Evolutionary conservation across 2,888 invertebrate genomes (phyloP).

Genomic region (Anoplius nigerrimus): DNA sequence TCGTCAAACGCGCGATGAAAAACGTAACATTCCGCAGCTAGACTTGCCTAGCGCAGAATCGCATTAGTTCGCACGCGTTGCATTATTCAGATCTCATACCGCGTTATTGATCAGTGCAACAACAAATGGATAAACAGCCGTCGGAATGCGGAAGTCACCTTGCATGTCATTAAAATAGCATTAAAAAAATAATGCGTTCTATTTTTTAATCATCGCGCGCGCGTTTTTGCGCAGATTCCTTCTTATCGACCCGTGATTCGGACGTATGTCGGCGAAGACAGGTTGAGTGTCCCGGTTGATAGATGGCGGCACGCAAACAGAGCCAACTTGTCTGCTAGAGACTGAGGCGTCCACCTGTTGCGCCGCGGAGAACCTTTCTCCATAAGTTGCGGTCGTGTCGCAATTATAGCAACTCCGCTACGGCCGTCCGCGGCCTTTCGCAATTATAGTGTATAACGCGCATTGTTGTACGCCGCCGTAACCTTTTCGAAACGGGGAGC

Average conservation of each 20-base stretch:
- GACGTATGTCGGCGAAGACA: slow-evolving; percentile 4
- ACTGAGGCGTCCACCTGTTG: slow-evolving; percentile 45
- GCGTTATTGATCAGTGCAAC: too few relatives aligned
- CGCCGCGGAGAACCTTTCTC: slow-evolving; percentile 36
- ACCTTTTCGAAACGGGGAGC: slow-evolving; percentile 40
- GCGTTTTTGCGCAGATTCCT: not conserved
- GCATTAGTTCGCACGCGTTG: too few relatives aligned
- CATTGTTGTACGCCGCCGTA: slow-evolving; percentile 11
- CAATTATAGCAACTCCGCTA: slow-evolving; percentile 32
- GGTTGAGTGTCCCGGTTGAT: slow-evolving; percentile 27
- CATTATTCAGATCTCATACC: too few relatives aligned
- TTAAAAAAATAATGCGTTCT: too few relatives aligned
- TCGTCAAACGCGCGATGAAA: too few relatives aligned
- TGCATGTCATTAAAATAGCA: too few relatives aligned
- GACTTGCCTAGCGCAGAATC: too few relatives aligned
- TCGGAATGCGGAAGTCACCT: too few relatives aligned
- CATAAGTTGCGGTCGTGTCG: slow-evolving; percentile 31
- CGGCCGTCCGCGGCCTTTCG: not conserved
- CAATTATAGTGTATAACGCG: not conserved
- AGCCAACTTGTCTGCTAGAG: slow-evolving; percentile 17
- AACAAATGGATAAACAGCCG: too few relatives aligned
- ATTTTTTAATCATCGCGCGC: too few relatives aligned
- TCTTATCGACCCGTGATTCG: slow-evolving; percentile 44
- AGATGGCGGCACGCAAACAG: slow-evolving; percentile 57
- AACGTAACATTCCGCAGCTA: too few relatives aligned